Conservation (phyloP, 1,140 invertebrate genomes). For the Zaprionus tsacasi region DNA sequence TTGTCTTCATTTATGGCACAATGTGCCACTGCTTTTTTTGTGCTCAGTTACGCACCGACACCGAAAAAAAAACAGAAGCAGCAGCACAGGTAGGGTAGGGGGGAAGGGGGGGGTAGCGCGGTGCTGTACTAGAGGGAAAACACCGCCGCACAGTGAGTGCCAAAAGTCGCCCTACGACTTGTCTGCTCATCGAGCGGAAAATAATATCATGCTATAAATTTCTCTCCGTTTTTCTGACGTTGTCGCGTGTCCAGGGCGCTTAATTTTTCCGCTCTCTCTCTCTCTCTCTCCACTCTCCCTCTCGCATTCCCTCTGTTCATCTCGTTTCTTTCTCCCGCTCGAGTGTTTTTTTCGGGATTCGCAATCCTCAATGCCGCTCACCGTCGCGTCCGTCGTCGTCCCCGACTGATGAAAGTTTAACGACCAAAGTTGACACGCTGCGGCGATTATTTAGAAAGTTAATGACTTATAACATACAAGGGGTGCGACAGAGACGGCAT, state of each 20-base stretch:
- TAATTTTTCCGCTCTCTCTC: constrained; percentile 45
- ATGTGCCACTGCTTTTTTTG: constrained; percentile 65
- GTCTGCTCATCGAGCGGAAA: constrained; percentile 81
- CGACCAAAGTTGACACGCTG: constrained; percentile 82
- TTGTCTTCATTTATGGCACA: constrained; percentile 80
- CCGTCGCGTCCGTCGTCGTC: constrained; percentile 29
- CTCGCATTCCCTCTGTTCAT: constrained; percentile 8
- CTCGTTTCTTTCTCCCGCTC: constrained; percentile 30
- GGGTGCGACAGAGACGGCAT: constrained; percentile 17
- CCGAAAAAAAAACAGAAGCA: constrained; percentile 52
- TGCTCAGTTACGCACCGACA: constrained; percentile 81
- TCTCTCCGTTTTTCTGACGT: constrained; percentile 62
- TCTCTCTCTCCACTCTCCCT: neutral
- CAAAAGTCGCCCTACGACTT: constrained; percentile 81
- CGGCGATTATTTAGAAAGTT: constrained; percentile 82
- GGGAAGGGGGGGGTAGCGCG: neutral
- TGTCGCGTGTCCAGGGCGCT: constrained; percentile 51
- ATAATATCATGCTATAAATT: constrained; percentile 83
- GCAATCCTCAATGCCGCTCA: constrained; percentile 43
- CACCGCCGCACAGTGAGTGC: constrained; percentile 57
- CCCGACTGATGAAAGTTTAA: constrained; percentile 79
- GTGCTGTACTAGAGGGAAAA: constrained; percentile 5
- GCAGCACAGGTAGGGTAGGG: constrained; percentile 10
- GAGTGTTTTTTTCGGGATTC: constrained; percentile 14
- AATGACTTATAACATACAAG: constrained; percentile 80